Base-by-base conservation (phyloP, 2,888 invertebrate species). In the Balanococcus diminutus region DNA sequence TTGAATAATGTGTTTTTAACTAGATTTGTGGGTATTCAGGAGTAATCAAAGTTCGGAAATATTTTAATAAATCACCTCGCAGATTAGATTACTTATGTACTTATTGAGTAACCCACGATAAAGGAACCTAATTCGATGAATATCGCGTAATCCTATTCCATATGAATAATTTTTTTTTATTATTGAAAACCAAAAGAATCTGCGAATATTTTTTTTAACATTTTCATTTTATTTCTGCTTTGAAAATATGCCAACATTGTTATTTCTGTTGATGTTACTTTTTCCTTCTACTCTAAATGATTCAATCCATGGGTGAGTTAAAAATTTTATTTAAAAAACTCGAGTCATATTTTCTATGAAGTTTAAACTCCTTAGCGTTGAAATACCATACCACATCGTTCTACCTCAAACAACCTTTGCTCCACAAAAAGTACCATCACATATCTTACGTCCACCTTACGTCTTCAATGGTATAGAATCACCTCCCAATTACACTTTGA, bases 401-500 rank as follows among this genome's bases (percentile, higher is more conserved):
- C 8, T 79, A 9, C 79, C 79, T 1, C 32, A 19, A 16, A n/a
- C 25, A 19, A 32, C 32, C 0, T 31, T 32, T 2, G 32, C 79
- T 8, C 19, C 19, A 14, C 28, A 16, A 79, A 31, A 19, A 16
- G 25, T 25, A 16, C 79, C 79, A 19, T 14, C 19, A n/a, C 79
- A 81, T 81, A 81, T 81, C n/a, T 3, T 5, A 3, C 81, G 81
- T 25, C 81, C 81, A 19, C n/a, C 32, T 25, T 81, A 81, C 19
- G 32, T 32, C 14, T 56, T 22, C 56, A 56, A 36, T 22, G 42
- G 42, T 75, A 91, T 92, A 5, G 89, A 88, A 36, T 82, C 81
- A 32, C 32, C 6, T 19, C 87, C 90, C 89, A 39, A 89, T 89
- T 2, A 90, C 91, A 25, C 88, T 88, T 95, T 96, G 91, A 92